A percentile compares a stretch with the other conserved stretches of the same genome.
Conservation (phyloP, 2,113 vertebrate genomes). For the Vimba vimba region DNA sequence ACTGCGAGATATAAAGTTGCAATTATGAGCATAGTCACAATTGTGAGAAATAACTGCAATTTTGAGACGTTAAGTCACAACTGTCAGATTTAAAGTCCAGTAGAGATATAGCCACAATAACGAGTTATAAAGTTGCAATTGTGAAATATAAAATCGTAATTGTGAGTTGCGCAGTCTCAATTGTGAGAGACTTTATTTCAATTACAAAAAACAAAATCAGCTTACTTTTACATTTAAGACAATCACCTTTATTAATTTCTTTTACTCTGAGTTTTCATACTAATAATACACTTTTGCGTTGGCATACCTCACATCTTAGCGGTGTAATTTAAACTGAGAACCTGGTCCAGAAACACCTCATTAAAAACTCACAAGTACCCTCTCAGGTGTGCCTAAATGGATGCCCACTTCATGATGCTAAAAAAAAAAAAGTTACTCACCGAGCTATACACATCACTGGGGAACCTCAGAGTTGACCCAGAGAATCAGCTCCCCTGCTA, state of each 20-base stretch:
- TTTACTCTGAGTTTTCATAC: not conserved
- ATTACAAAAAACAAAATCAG: not conserved
- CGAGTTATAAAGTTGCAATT: not conserved
- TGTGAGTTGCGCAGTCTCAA: not conserved
- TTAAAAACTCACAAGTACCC: constrained; percentile 67
- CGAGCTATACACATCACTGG: constrained; percentile 1
- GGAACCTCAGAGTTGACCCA: constrained; percentile 59
- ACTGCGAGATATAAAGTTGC: not conserved
- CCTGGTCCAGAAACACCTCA: constrained; percentile 74
- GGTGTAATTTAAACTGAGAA: constrained; percentile 61
- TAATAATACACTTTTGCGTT: not conserved
- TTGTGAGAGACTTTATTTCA: not conserved
- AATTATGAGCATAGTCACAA: not conserved
- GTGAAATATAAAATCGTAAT: not conserved
- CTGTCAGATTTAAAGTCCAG: too few species aligned
- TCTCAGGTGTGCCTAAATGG: constrained; percentile 60
- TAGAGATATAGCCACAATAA: not conserved
- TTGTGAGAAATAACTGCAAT: not conserved
- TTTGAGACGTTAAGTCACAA: too few species aligned
- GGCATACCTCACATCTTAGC: not conserved
- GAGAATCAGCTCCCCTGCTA: constrained; percentile 57
- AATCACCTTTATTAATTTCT: not conserved
- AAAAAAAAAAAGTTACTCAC: constrained; percentile 33
- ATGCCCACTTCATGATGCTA: constrained; percentile 64
- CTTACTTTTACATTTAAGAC: not conserved